Evolutionary conservation across 2,888 invertebrate species (phyloP), one percentile per base, ranked within the genome.

Genomic region (Xanthorhoe designata): DNA sequence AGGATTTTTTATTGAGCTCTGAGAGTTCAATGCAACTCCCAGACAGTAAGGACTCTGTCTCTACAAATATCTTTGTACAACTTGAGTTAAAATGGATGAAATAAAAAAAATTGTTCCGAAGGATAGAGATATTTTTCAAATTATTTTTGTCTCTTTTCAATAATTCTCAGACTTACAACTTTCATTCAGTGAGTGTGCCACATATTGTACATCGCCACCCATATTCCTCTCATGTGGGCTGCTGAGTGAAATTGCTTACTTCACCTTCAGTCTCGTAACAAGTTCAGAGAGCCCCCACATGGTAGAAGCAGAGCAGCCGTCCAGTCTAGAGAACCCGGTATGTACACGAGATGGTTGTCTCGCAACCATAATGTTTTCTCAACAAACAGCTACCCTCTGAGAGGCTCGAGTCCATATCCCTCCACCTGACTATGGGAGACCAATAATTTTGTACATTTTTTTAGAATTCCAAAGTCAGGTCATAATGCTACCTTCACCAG

Each of bases 271-370:
- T 49, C 66, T 66, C 74, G 84, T 81, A 86, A 83, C 91, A 92
- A 91, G 83, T 82, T 76, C 77, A 88, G 71, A 80, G 83, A 85
- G 84, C 75, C 74, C 72, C 75, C 78, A 83, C 89, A 90, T 86
- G 79, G 72, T 79, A 88, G 89, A 82, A 87, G 84, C 81, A 70
- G 68, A 64, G 63, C 57, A 57, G 45, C 80, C 82, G 81, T 82
- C 83, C 88, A 89, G 90, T 90, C 89, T 87, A 88, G 91, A 92
- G 92, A 91, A 91, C 82, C 79, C 84, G 72, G 77, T 89, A 92
- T 89, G 90, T 77, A 79, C 83, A 87, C 84, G 84, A 92, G 84
- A 81, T 74, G 13, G 63, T 17, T 55, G 51, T 80, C 80, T 89
- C 86, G 79, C 83, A 84, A 82, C 74, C 91, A 91, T 89, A 91